Percentiles rank a stretch among this genome's conserved stretches.
Evolutionary conservation across 37 sponge, comb jelly and placozoan species (phyloP).

Genomic region (Lycopodina hypogea): DNA sequence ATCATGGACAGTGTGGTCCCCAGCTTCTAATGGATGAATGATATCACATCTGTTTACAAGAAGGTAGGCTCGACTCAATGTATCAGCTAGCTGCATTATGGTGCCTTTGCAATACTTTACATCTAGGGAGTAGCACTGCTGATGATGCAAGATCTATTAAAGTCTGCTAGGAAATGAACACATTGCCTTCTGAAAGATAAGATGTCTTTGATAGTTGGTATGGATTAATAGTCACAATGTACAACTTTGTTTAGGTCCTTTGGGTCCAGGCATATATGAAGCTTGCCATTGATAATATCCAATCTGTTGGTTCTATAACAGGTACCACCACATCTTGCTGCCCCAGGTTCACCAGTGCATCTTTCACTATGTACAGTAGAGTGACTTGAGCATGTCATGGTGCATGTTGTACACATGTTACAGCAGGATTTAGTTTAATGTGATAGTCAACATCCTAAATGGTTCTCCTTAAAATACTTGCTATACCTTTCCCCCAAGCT

Average conservation of each 20-base stretch:
- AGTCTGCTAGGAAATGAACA: slow-evolving; percentile 37
- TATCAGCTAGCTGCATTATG: slow-evolving; percentile 40
- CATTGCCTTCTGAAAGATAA: slow-evolving; percentile 46
- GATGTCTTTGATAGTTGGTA: slow-evolving; percentile 8
- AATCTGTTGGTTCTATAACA: neutral
- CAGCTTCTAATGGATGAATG: neutral
- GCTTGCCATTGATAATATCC: slow-evolving; percentile 47
- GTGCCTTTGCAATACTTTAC: slow-evolving; percentile 29
- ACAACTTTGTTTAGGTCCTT: slow-evolving; percentile 51
- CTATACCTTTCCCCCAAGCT: slow-evolving; percentile 52
- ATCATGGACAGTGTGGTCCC: slow-evolving; percentile 25
- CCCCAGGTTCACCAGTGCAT: slow-evolving; percentile 1
- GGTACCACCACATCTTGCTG: too few species aligned
- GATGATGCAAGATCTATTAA: slow-evolving; percentile 42
- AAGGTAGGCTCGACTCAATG: slow-evolving; percentile 38
- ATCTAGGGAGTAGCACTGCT: slow-evolving; percentile 45
- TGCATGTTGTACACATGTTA: slow-evolving; percentile 34
- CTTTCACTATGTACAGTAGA: slow-evolving; percentile 21
- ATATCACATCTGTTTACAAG: slow-evolving; percentile 15
- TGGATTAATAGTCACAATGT: slow-evolving; percentile 47
- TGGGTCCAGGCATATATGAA: slow-evolving; percentile 44
- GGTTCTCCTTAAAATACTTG: slow-evolving; percentile 55
- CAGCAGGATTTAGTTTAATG: slow-evolving; percentile 17
- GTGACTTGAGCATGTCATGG: slow-evolving; percentile 36
- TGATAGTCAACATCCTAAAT: slow-evolving; percentile 53